Conservation (phyloP, 2,113 vertebrate genomes). For the Cacatua alba region DNA sequence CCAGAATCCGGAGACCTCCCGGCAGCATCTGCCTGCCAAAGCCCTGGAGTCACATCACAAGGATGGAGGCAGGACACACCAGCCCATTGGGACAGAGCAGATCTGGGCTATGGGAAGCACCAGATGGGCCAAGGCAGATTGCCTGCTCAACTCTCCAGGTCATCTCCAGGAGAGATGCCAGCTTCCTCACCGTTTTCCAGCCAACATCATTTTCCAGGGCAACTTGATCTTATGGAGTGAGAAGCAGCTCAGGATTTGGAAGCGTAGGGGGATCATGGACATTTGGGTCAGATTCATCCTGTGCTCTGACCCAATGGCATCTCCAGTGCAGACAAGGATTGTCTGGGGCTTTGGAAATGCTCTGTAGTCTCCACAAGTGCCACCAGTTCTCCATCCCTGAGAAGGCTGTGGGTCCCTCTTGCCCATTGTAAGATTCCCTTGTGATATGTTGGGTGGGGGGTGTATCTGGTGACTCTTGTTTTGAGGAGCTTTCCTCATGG, state of each 20-base stretch:
- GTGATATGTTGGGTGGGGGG: not conserved
- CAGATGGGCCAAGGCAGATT: not conserved
- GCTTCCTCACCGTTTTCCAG: not conserved
- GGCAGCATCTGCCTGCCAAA: not conserved
- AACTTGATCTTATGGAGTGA: not conserved
- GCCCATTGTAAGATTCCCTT: not conserved
- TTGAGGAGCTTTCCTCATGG: not conserved
- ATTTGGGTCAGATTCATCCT: not conserved
- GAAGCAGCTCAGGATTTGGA: not conserved
- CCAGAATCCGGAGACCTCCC: not conserved
- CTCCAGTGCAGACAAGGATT: not conserved
- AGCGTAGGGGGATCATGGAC: rapidly evolving
- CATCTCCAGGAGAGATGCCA: not conserved
- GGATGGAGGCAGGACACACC: not conserved
- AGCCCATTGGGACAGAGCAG: not conserved
- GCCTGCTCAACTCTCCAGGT: not conserved
- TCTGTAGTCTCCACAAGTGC: not conserved
- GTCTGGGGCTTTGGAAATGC: not conserved
- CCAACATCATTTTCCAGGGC: not conserved
- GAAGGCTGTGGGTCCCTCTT: not conserved
- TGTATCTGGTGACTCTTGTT: not conserved
- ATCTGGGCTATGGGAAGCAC: not conserved
- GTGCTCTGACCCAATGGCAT: not conserved
- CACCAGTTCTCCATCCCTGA: not conserved
- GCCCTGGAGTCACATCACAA: not conserved